phyloP scores from a whole-genome alignment of 2,113 vertebrate species.

The Noctilio leporinus region DNA sequence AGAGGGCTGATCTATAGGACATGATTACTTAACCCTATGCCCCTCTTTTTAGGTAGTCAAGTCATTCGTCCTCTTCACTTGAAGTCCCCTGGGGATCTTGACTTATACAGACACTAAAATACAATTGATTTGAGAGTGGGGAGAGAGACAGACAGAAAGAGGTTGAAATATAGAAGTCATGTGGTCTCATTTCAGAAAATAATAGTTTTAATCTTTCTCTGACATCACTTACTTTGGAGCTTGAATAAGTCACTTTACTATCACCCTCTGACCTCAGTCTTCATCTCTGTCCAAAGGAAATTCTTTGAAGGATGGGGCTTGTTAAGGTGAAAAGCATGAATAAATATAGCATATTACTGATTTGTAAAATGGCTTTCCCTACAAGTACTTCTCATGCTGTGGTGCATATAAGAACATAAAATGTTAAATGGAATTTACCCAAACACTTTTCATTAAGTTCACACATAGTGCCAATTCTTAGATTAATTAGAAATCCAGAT shows the following conservation, averaged over 20 bases:
- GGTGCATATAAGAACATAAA: not conserved
- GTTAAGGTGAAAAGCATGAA: conserved; percentile 15
- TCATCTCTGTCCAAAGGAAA: not conserved
- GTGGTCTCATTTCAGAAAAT: not conserved
- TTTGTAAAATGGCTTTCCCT: not conserved
- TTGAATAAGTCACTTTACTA: conserved; percentile 3
- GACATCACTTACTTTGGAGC: conserved; percentile 6
- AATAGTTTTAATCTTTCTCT: not conserved
- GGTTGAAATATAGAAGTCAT: not conserved
- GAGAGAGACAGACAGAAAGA: not conserved
- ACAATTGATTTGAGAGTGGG: not conserved
- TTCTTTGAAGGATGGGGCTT: not conserved
- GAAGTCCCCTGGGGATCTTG: not conserved
- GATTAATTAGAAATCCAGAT: conserved; percentile 29
- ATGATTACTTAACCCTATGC: not conserved
- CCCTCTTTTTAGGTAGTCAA: not conserved
- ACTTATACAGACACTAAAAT: not conserved
- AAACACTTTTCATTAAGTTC: conserved; percentile 48
- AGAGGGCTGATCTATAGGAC: not conserved
- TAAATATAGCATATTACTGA: not conserved
- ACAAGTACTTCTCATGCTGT: not conserved
- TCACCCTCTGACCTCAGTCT: conserved; percentile 5
- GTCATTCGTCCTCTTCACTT: not conserved
- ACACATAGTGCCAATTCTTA: not conserved
- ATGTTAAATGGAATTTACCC: conserved; percentile 30